Conservation (phyloP, 1,140 invertebrate genomes). For the Megathymus violae region DNA sequence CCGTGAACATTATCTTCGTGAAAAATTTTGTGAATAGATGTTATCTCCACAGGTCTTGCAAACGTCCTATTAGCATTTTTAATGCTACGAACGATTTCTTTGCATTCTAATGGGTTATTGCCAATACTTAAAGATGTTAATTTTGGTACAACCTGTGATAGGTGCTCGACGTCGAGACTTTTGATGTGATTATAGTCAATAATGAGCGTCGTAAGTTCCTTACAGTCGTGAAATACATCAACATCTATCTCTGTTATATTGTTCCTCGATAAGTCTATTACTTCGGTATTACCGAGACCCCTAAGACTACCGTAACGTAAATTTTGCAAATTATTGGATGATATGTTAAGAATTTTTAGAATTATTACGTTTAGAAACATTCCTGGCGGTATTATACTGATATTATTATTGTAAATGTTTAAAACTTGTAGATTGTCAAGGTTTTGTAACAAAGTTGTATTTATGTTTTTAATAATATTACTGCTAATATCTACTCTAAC, state of each 20-base stretch:
- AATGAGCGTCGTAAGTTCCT: slow-evolving; percentile 55
- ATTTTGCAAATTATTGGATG: slow-evolving; percentile 54
- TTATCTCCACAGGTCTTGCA: slow-evolving; percentile 54
- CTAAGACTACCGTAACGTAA: slow-evolving; percentile 63
- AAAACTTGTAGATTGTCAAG: slow-evolving; percentile 52
- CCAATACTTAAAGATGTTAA: slow-evolving; percentile 62
- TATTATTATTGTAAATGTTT: slow-evolving; percentile 62
- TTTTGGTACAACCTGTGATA: slow-evolving; percentile 50
- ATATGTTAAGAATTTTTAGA: slow-evolving; percentile 65
- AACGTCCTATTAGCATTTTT: slow-evolving; percentile 43
- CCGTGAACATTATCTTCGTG: slow-evolving; percentile 74
- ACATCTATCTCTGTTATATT: slow-evolving; percentile 54
- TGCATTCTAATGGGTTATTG: slow-evolving; percentile 66
- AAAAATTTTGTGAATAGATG: slow-evolving; percentile 65
- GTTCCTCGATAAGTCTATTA: slow-evolving; percentile 67
- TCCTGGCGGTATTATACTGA: slow-evolving; percentile 54
- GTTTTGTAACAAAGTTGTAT: slow-evolving; percentile 49
- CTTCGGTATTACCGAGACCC: slow-evolving; percentile 59
- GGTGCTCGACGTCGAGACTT: slow-evolving; percentile 54
- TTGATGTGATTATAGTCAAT: slow-evolving; percentile 69
- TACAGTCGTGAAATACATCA: slow-evolving; percentile 68
- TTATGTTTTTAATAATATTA: slow-evolving; percentile 52
- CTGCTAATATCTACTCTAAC: slow-evolving; percentile 56
- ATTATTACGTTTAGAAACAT: slow-evolving; percentile 62
- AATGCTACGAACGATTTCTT: slow-evolving; percentile 60